Evolutionary conservation across 2,888 invertebrate species (phyloP).

Genomic region (Microctonus aethiopoides): DNA sequence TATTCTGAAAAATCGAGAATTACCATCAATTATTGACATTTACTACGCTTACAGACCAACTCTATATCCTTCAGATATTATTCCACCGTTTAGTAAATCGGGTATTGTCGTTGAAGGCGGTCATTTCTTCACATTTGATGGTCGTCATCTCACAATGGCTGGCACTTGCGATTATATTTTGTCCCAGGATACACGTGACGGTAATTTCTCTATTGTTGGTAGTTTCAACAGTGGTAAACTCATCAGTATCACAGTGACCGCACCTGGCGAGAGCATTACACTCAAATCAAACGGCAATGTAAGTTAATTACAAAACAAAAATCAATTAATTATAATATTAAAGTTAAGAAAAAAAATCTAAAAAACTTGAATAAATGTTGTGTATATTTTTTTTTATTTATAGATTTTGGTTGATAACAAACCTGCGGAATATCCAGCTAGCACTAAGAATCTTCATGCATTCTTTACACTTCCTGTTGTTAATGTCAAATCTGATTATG

Average conservation of each 20-base stretch:
- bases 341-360: no score
- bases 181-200: conserved; percentile 84
- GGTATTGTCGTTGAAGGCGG: conserved; percentile 83
- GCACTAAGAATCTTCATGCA: conserved; percentile 72
- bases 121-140: conserved; percentile 91
- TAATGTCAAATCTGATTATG: conserved; percentile 73
- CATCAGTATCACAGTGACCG: conserved; percentile 76
- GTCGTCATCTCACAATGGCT: conserved; percentile 81
- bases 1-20: conserved; percentile 72
- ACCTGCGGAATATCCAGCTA: conserved; percentile 77
- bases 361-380: neutral
- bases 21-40: conserved; percentile 70
- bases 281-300: conserved; percentile 73
- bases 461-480: conserved; percentile 70
- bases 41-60: conserved; percentile 70
- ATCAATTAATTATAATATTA: no score
- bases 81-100: conserved; percentile 72
- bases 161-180: conserved; percentile 88
- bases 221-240: conserved; percentile 78
- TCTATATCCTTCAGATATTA: conserved; percentile 70
- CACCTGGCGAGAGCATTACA: conserved; percentile 74
- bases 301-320: conserved; percentile 39
- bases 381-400: conserved; percentile 34
- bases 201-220: conserved; percentile 85
- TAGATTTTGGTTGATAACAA: conserved; percentile 76